Base-by-base conservation (phyloP, 1,140 invertebrate genomes). In the Sinella curviseta region DNA sequence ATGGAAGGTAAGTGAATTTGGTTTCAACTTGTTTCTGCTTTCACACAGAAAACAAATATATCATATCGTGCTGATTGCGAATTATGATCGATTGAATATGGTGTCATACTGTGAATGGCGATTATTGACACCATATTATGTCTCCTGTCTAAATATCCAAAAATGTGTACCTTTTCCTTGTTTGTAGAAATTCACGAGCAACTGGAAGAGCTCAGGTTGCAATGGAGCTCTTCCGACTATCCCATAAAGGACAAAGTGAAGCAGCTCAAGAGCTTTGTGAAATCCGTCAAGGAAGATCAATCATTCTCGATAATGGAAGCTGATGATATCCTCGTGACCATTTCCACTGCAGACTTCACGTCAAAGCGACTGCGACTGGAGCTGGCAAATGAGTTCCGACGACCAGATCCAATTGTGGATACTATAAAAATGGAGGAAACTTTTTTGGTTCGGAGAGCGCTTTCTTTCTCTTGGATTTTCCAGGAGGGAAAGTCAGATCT, bases 341-440 rank as follows among this genome's bases (percentile, higher is more conserved):
- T 80, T 26, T 74, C 55, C 12, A 74, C 75, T 1, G 48, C 74
- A 14, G 78, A 80, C 65, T 80, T 76, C 30, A 60, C 74, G 16
- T 36, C 74, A 8, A 54, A 36, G 28, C 74, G 74, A 4, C 36
- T 75, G 1, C 24, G 24, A 8, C 34, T 75, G 8, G 74, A 75
- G 39, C 74, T 75, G 8, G 74, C 74, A 3, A 3, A 75, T 35
- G 28, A 54, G n/a, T 75, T 75, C n/a, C 34, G 28, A 1, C 74
- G 74, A 28, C 74, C 74, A 28, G 35, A 48, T 30, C 74, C 24
- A 31, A 75, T 75, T 26, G 35, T 75, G 35, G 74, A 75, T 4
- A 26, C 28, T 16, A 24, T 75, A 4, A 75, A 75, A 48, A 28
- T 54, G n/a, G 74, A 75, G 31, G 74, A 75, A n/a, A 75, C 2